Conservation (phyloP, 2,113 vertebrate genomes). For the Prietella phreatophila region DNA sequence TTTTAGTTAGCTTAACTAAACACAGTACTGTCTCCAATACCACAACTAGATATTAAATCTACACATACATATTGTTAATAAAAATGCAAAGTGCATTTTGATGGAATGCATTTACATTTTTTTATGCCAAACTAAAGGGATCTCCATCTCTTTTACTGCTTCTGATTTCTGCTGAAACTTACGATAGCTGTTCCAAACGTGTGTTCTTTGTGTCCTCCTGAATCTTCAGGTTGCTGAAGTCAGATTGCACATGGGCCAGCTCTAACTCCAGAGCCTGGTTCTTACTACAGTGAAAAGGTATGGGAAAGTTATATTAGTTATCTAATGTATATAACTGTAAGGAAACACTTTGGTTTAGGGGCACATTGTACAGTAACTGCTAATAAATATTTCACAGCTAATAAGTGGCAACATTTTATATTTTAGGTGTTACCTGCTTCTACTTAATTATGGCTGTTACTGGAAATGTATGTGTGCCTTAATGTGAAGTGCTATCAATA, state of each 20-base stretch:
- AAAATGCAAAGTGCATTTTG: not conserved
- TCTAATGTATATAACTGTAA: not conserved
- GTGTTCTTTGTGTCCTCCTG: constrained; percentile 83
- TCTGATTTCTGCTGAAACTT: constrained; percentile 54
- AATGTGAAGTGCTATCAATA: not conserved
- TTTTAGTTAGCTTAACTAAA: not conserved
- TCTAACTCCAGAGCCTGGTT: constrained; percentile 87
- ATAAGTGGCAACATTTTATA: not conserved
- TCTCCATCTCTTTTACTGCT: not conserved
- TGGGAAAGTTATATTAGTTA: not conserved
- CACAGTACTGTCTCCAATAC: not conserved
- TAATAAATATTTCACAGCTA: not conserved
- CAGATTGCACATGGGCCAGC: constrained; percentile 80
- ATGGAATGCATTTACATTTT: not conserved
- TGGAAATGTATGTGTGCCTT: not conserved
- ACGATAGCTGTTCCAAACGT: constrained; percentile 89
- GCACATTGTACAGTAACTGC: not conserved
- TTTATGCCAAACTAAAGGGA: not conserved
- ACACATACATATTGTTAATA: not conserved
- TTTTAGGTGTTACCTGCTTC: not conserved
- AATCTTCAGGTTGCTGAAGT: constrained; percentile 82
- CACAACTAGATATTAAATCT: not conserved
- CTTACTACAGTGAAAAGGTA: constrained; percentile 64
- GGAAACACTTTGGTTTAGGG: not conserved
- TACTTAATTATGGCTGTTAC: not conserved